phyloP scores from a whole-genome alignment of 2,888 invertebrate genomes.

The Diarsia brunnea region DNA sequence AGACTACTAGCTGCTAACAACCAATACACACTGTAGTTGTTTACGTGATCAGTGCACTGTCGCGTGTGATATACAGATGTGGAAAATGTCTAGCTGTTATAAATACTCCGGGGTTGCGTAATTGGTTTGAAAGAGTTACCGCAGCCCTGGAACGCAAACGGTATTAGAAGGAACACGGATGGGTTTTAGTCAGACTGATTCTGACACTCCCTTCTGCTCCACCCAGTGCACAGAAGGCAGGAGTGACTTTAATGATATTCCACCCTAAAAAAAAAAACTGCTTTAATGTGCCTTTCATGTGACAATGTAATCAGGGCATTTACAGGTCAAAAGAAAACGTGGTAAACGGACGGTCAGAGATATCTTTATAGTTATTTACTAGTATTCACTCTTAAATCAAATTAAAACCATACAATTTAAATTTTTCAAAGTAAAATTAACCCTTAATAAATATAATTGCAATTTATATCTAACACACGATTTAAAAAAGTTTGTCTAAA shows the following conservation, averaged over 20 bases:
- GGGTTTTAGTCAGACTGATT: no score
- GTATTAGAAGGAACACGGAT: no score
- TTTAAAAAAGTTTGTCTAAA: not conserved
- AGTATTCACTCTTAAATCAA: not conserved
- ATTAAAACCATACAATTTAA: not conserved
- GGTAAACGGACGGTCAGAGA: not conserved
- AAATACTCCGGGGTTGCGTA: not conserved
- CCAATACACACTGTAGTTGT: conserved; percentile 77
- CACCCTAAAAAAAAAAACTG: no score
- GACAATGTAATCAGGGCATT: not conserved
- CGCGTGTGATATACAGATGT: conserved; percentile 59
- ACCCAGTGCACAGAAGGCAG: no score
- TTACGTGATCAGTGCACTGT: conserved; percentile 76
- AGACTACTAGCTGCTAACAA: conserved; percentile 75
- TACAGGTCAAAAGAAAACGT: not conserved
- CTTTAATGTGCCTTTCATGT: not conserved
- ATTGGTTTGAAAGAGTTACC: no score
- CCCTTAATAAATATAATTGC: not conserved
- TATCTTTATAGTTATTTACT: not conserved
- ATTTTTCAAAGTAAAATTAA: not conserved
- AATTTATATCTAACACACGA: not conserved
- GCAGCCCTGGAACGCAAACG: no score
- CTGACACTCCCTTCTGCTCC: no score
- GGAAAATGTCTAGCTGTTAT: conserved; percentile 15
- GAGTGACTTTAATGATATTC: no score